A percentile compares a stretch with the other conserved stretches of the same genome.
phyloP scores from a whole-genome alignment of 2,113 vertebrate genomes.

The Psettodes erumei region DNA sequence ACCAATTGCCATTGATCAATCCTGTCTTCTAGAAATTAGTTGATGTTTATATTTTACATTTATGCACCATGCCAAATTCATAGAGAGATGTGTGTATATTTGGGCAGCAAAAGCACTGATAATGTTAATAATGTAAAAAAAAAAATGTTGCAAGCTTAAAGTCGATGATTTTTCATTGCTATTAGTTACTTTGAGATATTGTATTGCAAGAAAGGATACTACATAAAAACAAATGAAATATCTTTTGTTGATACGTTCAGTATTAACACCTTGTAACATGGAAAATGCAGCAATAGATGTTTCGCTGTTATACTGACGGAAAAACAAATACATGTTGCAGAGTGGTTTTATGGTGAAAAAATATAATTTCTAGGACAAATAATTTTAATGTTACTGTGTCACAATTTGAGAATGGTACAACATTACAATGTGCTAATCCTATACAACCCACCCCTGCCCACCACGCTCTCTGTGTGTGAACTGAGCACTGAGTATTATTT shows the following conservation, averaged over 20 bases:
- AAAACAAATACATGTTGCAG: background rate
- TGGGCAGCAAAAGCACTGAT: background rate
- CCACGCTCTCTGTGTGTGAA: slow-evolving; percentile 32
- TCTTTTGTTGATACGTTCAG: background rate
- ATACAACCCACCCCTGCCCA: background rate
- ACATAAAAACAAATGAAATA: background rate
- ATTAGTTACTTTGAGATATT: background rate
- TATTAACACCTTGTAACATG: background rate
- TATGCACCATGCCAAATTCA: background rate
- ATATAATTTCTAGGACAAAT: no score
- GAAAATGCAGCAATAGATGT: background rate
- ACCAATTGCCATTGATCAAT: background rate
- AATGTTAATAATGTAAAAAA: background rate
- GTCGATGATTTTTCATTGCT: background rate
- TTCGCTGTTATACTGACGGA: background rate
- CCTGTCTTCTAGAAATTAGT: background rate
- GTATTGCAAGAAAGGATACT: no score
- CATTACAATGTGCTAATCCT: slow-evolving; percentile 16
- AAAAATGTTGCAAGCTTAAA: background rate
- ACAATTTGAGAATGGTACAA: background rate
- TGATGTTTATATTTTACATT: background rate
- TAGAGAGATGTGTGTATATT: background rate
- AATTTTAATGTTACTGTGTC: slow-evolving; percentile 1
- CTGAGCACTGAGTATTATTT: slow-evolving; percentile 62
- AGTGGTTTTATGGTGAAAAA: no score